phyloP scores from a whole-genome alignment of 1,140 invertebrate genomes.

The Drosophila ogumai region DNA sequence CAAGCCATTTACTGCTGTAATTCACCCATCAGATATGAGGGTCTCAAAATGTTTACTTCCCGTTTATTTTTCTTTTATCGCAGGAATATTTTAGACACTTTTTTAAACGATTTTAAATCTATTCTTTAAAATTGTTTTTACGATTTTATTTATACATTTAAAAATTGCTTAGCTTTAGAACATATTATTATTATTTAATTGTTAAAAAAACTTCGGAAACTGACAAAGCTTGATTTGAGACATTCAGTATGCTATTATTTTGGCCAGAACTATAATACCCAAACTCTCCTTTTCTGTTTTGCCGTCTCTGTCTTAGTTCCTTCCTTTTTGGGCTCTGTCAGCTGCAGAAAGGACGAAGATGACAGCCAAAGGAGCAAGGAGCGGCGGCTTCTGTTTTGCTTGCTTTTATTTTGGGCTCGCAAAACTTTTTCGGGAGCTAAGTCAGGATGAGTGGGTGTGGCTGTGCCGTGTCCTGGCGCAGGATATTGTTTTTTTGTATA shows the following conservation, averaged over 20 bases:
- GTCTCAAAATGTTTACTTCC: too few relatives aligned
- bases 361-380: slow-evolving; percentile 48
- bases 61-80: too few relatives aligned
- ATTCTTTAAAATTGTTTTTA: neutral
- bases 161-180: neutral
- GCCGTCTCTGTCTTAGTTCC: slow-evolving; percentile 22
- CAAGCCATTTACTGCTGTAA: neutral
- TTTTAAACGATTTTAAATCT: too few relatives aligned
- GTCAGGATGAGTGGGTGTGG: slow-evolving; percentile 15
- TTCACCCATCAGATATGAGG: too few relatives aligned
- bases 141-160: neutral
- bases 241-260: slow-evolving; percentile 1
- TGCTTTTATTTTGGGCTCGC: slow-evolving; percentile 68
- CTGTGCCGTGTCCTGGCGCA: slow-evolving; percentile 43
- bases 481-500: slow-evolving; percentile 44
- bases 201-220: neutral
- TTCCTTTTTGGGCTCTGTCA: slow-evolving; percentile 52
- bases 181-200: neutral
- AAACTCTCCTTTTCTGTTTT: slow-evolving; percentile 17
- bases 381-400: slow-evolving; percentile 40
- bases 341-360: slow-evolving; percentile 40
- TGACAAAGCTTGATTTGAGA: neutral
- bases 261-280: slow-evolving; percentile 14
- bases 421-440: slow-evolving; percentile 42
- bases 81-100: too few relatives aligned